Evolutionary conservation across 2,888 invertebrate genomes (phyloP), one percentile per base, ranked within the genome.

Genomic region (Perithous albicinctus): DNA sequence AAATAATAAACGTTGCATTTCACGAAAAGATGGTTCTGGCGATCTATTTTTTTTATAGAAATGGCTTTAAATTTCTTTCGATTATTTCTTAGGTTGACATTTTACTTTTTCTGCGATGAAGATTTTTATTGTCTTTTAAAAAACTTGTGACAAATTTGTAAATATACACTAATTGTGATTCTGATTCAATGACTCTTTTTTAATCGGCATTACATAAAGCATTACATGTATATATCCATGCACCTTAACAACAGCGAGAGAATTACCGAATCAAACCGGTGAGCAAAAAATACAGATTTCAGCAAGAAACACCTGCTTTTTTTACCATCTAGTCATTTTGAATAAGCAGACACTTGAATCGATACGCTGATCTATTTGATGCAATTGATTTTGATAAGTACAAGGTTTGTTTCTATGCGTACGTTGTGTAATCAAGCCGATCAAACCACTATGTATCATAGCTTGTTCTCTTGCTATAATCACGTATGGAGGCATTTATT

Each of bases 381-480:
- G 4, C 86, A 86, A 87, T 88, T 88, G 89, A 90, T 91, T 89
- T 85, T 86, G 90, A 90, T 90, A 90, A 90, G 85, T 86, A 84
- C 86, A 87, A 86, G 86, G 84, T 87, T 85, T 86, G 87, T 86
- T 86, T 51, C 20, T 6, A 4, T 84, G 86, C 88, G 87, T 88
- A 48, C 89, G 91, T 91, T 89, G 89, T 91, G 89, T 88, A 90
- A 91, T 90, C 90, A 89, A 87, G 87, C 51, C 86, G 12, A 20
- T 41, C 46, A 48, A 15, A 26, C 48, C 32, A 20, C n/a, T 18
- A 12, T 8, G 8, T 23, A 20, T 6, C 5, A n/a, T 29, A 67
- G 2, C n/a, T 12, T 26, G 23, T 54, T n/a, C 8, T 26, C 26
- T 26, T 26, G 12, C 54, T 8, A 26, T 1, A 12, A 54, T 54